phyloP scores from a whole-genome alignment of 2,888 invertebrate genomes.

The Argyresthia albistria region DNA sequence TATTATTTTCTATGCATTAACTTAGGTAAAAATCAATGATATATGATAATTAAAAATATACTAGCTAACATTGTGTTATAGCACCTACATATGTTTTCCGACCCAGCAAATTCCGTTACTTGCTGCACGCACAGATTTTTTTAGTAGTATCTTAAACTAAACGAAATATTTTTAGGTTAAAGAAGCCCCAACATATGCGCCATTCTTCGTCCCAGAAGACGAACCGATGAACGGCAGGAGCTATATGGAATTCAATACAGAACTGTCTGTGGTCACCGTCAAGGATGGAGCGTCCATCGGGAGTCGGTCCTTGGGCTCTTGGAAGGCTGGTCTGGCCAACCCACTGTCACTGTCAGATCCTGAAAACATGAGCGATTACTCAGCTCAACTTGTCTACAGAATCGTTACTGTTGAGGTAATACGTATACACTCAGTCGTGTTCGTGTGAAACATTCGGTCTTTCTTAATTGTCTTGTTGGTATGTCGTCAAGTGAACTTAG shows the following conservation, averaged over 20 bases:
- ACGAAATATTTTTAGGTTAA: conserved; percentile 43
- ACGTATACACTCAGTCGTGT: conserved; percentile 11
- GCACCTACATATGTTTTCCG: no score
- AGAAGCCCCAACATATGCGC: conserved; percentile 80
- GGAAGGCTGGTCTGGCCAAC: conserved; percentile 83
- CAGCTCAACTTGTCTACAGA: conserved; percentile 88
- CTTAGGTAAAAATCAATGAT: no score
- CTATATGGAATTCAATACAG: conserved; percentile 82
- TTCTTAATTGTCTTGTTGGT: not conserved
- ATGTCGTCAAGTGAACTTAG: no score
- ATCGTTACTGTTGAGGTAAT: conserved; percentile 88
- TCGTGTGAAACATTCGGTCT: not conserved
- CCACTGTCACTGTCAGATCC: conserved; percentile 77
- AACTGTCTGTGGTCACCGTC: conserved; percentile 79
- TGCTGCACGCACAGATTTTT: no score
- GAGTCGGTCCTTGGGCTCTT: conserved; percentile 79
- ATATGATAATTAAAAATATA: no score
- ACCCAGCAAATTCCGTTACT: no score
- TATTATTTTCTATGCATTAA: no score
- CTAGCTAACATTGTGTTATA: no score
- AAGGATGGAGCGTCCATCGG: conserved; percentile 82
- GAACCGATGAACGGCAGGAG: conserved; percentile 79
- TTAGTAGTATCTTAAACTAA: no score
- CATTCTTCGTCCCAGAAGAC: conserved; percentile 74
- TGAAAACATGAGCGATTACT: conserved; percentile 79